Base-by-base conservation (phyloP, 2,797 vertebrate species). In the Triplophysa bombifrons region DNA sequence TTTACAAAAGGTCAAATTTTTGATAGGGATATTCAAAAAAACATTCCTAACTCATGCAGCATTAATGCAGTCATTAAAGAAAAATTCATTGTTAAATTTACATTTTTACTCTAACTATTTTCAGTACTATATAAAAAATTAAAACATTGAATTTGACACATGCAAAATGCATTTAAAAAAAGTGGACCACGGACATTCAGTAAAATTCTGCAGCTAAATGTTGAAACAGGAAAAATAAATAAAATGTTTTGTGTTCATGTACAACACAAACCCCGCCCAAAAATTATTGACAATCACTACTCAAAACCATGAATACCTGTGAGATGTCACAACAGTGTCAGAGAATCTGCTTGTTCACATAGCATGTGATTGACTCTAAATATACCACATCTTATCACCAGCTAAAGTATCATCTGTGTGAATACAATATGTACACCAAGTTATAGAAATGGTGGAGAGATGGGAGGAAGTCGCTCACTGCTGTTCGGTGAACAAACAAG, bases 351-450 rank as follows among this genome's bases (percentile, higher is more conserved):
- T 19, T n/a, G 25, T 65, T 13, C 4, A 22, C 64, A 68, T 3
- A 78, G 55, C 46, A 2, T 77, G 66, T 70, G 75, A 77, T 20
- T 38, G 55, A 77, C n/a, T 48, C 76, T 78, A 78, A 78, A 72
- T 72, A 78, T 64, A 72, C 64, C 55, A 11, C 17, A 50, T 16
- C 46, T 44, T 61, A 72, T 72, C 69, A 41, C 41, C 48, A 55
- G n/a, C 56, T 75, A 44, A 70, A 81, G 66, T 51, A 75, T 56
- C 38, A 20, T 80, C 25, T 73, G 13, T 8, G 20, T 64, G 69
- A 80, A 73, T 73, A 70, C 53, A 25, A 51, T 41, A 73, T 84
- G 82, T 76, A 76, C 76, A 79, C 65, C 84, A 80, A 86, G 78
- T 51, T 78, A 75, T 74, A 22, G 75, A 6, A 82, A 55, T 34